These are phyloP conservation scores for Cydia amplana DNA, from an alignment of 1,140 invertebrate genomes.

Conservation along the genomic window DNA sequence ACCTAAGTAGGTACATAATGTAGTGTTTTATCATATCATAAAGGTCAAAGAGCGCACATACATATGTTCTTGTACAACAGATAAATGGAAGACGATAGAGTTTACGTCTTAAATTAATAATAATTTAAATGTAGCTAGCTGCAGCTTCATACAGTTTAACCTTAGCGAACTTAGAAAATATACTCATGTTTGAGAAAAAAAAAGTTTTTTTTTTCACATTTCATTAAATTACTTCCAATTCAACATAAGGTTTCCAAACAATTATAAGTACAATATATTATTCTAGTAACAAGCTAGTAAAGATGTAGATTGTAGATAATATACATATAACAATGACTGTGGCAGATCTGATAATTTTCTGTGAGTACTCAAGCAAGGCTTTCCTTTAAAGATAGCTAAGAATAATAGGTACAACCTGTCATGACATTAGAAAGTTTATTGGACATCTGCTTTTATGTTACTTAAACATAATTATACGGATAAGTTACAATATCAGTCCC, in stretches of 20 bases:
- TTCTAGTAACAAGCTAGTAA: constrained; percentile 31
- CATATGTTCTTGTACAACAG: constrained; percentile 11
- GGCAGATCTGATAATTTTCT: background rate
- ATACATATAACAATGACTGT: background rate
- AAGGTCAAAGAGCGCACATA: background rate
- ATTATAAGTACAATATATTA: background rate
- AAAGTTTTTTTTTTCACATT: no score
- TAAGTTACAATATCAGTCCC: no score
- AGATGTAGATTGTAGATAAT: background rate
- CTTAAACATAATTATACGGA: no score
- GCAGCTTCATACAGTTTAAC: no score
- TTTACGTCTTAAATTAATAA: background rate
- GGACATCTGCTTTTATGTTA: constrained; percentile 10
- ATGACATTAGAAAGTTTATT: background rate
- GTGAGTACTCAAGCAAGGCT: background rate
- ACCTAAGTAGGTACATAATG: background rate
- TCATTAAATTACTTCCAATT: no score
- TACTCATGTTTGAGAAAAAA: no score
- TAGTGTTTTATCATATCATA: background rate
- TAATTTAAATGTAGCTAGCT: no score
- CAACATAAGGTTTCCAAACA: no score
- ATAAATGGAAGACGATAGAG: background rate
- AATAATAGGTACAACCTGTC: background rate
- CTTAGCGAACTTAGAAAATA: no score
- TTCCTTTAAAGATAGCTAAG: background rate